phyloP scores from a whole-genome alignment of 2,797 vertebrate species.

The Amphiprion clarkii region DNA sequence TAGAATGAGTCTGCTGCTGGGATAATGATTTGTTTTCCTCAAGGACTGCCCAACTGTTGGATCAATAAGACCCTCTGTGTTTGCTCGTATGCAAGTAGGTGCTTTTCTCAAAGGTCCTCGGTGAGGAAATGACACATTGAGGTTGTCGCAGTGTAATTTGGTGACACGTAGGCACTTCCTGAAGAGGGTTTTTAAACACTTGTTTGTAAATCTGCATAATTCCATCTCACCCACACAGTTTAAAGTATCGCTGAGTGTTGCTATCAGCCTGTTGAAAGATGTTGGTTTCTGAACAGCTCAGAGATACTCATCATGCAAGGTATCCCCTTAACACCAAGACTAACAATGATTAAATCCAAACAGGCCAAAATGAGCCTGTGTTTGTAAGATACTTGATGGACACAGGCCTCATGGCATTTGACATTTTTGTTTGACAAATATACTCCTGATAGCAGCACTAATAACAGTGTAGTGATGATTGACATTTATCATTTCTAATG shows the following conservation, averaged over 20 bases:
- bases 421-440: slow-evolving; percentile 1
- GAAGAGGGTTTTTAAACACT: not conserved
- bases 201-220: slow-evolving; percentile 24
- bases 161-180: slow-evolving; percentile 1
- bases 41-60: slow-evolving; percentile 23
- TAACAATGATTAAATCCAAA: not conserved
- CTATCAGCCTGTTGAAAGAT: slow-evolving; percentile 24
- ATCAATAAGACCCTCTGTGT: slow-evolving; percentile 15
- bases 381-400: not conserved
- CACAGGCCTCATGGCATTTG: not conserved
- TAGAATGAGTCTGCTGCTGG: not conserved
- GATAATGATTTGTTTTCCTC: slow-evolving; percentile 13
- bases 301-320: not conserved
- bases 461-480: not conserved
- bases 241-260: not conserved
- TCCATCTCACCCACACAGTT: slow-evolving; percentile 16
- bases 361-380: not conserved
- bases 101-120: slow-evolving; percentile 10
- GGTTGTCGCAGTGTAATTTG: not conserved
- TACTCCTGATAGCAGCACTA: not conserved
- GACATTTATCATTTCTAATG: not conserved
- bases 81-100: slow-evolving; percentile 1
- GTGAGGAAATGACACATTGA: not conserved
- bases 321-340: not conserved
- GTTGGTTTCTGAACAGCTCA: not conserved